A percentile compares a stretch with the other conserved stretches of the same genome.
Evolutionary conservation across 1,140 invertebrate species (phyloP).

Genomic region (Hycleus cichorii): DNA sequence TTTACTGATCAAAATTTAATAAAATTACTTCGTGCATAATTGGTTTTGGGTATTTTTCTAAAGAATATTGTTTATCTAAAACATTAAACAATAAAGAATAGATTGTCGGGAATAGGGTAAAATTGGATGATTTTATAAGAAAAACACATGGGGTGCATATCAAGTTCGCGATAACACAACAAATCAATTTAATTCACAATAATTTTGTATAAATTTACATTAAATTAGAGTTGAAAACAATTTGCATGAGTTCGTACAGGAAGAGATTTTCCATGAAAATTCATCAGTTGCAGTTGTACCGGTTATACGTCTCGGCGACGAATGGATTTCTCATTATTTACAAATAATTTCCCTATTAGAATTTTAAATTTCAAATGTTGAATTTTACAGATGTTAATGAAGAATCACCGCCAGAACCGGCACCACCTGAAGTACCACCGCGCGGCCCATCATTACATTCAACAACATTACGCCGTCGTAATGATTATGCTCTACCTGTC

Average conservation of each 20-base stretch:
- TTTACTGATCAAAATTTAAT: no score
- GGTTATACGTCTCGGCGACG: not conserved
- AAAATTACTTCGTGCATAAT: no score
- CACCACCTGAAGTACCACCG: conserved; percentile 64
- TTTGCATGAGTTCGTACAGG: conserved; percentile 22
- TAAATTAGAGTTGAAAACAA: conserved; percentile 11
- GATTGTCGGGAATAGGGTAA: no score
- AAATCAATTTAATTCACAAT: conserved; percentile 20
- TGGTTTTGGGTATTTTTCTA: no score
- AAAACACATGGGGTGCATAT: not conserved
- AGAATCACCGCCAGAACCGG: conserved; percentile 64
- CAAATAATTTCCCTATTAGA: conserved; percentile 12
- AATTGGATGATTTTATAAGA: no score
- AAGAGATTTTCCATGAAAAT: conserved; percentile 24
- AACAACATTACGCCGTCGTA: conserved; percentile 36
- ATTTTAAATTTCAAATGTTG: conserved; percentile 5
- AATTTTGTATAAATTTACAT: conserved; percentile 31
- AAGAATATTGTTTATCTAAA: no score
- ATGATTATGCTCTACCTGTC: conserved; percentile 31
- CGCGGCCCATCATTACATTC: conserved; percentile 60
- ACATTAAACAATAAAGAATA: no score
- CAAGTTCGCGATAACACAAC: not conserved
- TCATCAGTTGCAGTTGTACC: conserved; percentile 19
- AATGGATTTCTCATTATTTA: conserved; percentile 14
- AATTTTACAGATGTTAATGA: conserved; percentile 47